phyloP scores from a whole-genome alignment of 35 echinoderm and acorn worm species.

The Lytechinus variegatus region DNA sequence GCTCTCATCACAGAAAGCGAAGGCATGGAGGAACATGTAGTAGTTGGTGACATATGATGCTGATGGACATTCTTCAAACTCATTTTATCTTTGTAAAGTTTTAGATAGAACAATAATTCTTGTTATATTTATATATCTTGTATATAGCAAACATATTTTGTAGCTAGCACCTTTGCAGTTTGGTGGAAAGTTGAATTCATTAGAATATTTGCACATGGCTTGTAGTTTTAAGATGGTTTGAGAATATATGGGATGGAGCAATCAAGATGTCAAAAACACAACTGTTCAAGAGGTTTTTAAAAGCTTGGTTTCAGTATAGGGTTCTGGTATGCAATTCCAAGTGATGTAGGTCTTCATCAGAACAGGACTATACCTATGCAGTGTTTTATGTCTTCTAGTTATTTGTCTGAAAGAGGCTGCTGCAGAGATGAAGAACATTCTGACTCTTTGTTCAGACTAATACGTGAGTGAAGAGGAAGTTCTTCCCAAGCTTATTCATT shows the following conservation, averaged over 20 bases:
- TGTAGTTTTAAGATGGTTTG: background rate
- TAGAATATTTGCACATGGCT: background rate
- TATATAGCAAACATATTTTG: constrained; percentile 32
- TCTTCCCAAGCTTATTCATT: too few species aligned
- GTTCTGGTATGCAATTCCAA: background rate
- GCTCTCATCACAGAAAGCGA: constrained; percentile 97
- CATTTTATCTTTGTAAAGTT: background rate
- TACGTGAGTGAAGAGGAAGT: too few species aligned
- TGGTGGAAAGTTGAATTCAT: background rate
- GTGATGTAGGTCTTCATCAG: background rate
- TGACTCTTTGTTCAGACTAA: too few species aligned
- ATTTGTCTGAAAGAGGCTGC: too few species aligned
- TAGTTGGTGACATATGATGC: constrained; percentile 39
- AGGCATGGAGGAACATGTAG: constrained; percentile 79
- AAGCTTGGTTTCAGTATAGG: background rate
- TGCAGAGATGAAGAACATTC: too few species aligned
- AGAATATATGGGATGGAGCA: background rate
- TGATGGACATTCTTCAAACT: background rate
- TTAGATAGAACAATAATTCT: constrained; percentile 35
- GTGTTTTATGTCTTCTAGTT: too few species aligned
- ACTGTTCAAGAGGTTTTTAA: background rate
- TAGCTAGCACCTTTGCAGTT: constrained; percentile 11
- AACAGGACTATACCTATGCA: too few species aligned
- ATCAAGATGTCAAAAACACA: background rate
- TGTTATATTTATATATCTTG: constrained; percentile 40